Conservation (phyloP, 64 coral and sea anemone genomes). For the Anthopleura sola region DNA sequence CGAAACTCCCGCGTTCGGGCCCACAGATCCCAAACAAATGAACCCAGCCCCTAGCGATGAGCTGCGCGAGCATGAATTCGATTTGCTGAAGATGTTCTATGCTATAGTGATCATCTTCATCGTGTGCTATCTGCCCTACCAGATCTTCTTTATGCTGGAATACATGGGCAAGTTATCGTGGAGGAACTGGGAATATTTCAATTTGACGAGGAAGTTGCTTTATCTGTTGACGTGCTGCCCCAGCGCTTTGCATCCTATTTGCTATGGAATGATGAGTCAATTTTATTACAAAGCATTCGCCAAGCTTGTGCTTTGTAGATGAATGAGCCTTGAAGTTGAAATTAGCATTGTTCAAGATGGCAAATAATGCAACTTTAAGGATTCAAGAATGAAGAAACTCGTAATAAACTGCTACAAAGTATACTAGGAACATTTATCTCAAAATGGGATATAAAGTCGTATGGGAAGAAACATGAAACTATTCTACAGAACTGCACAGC, state of each 20-base stretch:
- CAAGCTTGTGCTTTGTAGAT: constrained; percentile 36
- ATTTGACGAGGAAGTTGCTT: background rate
- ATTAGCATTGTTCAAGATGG: background rate
- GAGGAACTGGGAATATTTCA: constrained; percentile 18
- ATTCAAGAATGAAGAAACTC: no score
- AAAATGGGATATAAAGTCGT: no score
- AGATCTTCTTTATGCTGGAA: constrained; percentile 39
- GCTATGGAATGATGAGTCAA: constrained; percentile 62
- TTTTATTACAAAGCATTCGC: constrained; percentile 55
- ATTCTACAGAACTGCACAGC: no score
- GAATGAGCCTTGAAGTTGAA: background rate
- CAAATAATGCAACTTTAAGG: no score
- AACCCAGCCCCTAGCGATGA: background rate
- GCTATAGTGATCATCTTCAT: constrained; percentile 52
- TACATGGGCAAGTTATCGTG: constrained; percentile 1
- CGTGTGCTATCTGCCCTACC: constrained; percentile 57
- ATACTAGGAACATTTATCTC: no score
- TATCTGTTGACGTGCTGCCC: constrained; percentile 39
- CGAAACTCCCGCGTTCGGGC: background rate
- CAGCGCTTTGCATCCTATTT: constrained; percentile 54
- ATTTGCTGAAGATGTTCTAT: constrained; percentile 56
- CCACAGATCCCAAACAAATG: background rate
- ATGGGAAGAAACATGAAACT: no score
- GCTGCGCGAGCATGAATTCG: constrained; percentile 19
- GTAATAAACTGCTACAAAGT: no score